These are phyloP conservation scores for Avahi laniger DNA, from an alignment of 2,797 vertebrate species.

Conservation along the genomic window DNA sequence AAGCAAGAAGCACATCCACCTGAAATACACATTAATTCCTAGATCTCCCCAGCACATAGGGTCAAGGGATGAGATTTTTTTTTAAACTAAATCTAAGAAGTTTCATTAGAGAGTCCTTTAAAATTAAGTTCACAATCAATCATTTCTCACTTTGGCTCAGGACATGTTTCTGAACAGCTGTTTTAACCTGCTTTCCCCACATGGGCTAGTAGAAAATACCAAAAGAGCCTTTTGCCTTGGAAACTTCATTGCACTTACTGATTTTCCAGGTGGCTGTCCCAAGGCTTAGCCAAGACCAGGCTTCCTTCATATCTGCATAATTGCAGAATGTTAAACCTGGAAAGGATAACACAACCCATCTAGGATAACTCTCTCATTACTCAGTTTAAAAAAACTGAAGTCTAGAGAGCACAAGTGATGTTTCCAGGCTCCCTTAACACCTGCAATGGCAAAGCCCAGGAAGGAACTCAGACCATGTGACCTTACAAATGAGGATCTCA, in stretches of 20 bases:
- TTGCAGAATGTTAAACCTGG: constrained; percentile 33
- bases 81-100: constrained; percentile 39
- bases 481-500: not conserved
- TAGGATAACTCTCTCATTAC: not conserved
- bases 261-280: constrained; percentile 74
- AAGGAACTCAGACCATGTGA: not conserved
- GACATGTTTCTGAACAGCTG: constrained; percentile 63
- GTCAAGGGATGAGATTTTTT: constrained; percentile 49
- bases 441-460: not conserved
- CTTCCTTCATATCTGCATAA: constrained; percentile 47
- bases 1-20: constrained; percentile 38
- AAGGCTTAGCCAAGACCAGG: constrained; percentile 23
- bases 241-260: constrained; percentile 31
- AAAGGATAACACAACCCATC: constrained; percentile 24
- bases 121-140: constrained; percentile 64
- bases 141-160: constrained; percentile 58
- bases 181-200: constrained; percentile 60
- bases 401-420: not conserved
- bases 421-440: not conserved
- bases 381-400: constrained; percentile 30
- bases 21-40: constrained; percentile 50
- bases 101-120: constrained; percentile 65
- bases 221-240: constrained; percentile 28
- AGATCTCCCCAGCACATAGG: not conserved
- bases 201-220: constrained; percentile 66